Base-by-base conservation (phyloP, 2,888 invertebrate species). In the Artemia sinica region DNA sequence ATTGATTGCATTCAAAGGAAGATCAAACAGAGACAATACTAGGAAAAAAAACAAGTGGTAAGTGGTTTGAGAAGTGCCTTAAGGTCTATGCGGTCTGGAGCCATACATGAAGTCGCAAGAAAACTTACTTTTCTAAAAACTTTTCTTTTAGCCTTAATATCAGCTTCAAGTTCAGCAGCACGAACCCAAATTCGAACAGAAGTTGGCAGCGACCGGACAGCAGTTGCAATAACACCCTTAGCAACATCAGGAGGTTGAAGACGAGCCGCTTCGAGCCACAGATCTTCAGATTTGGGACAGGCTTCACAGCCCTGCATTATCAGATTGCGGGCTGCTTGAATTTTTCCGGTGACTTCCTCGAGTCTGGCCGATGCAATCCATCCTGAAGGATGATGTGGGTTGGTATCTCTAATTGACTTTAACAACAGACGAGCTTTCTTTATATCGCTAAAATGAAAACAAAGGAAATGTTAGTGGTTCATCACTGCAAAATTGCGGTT, bases 261-360 rank as follows among this genome's bases (percentile, higher is more conserved):
- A 10, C 96, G 83, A 0, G 96, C 95, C 0, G 97, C 97, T 79
- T 98, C 97, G 13, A 98, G 79, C 98, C 98, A 98, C 7, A 97
- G 81, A 79, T 98, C 98, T 78, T 98, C 98, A 66, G 93, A 93
- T 74, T 89, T 89, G 0, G 91, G 91, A 80, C 98, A 98, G 72
- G 93, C 92, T 76, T 91, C 91, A 76, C 95, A 96, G 0, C 96
- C 98, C 77, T 95, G 92, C 96, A 97, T 96, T 74, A 98, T 97
- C 5, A 98, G 83, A 79, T 97, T 98, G 68, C 93, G 82, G 0
- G 96, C 96, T 67, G 94, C 90, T 80, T 97, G 96, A 9, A 96
- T 84, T 78, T 93, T 93, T 73, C 95, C 95, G 48, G 94, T 95
- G 9, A 96, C 96, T 82, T 98, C 97, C 78, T 99, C 98, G 69